Conservation (phyloP, 2,888 invertebrate genomes). For the Limenitis camilla region DNA sequence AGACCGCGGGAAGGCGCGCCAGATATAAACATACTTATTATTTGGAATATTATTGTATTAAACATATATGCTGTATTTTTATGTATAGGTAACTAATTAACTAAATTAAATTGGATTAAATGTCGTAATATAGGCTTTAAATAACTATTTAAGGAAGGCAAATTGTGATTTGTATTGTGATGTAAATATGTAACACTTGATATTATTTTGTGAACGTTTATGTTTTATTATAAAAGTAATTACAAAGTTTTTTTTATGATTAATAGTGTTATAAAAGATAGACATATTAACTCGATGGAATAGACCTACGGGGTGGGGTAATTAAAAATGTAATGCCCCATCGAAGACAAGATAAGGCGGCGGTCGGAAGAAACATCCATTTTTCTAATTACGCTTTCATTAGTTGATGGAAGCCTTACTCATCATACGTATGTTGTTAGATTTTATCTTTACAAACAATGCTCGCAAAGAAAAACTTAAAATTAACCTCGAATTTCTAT, state of each 20-base stretch:
- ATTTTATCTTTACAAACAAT: conserved; percentile 4
- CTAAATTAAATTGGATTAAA: too few species aligned
- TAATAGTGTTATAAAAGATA: conserved; percentile 11
- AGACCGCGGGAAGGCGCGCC: conserved; percentile 55
- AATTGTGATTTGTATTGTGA: too few species aligned
- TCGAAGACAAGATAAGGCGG: conserved; percentile 71
- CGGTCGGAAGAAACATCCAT: conserved; percentile 68
- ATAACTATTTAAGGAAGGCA: too few species aligned
- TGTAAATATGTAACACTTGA: too few species aligned
- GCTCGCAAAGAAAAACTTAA: not conserved
- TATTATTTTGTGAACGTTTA: too few species aligned
- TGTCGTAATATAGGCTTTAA: too few species aligned
- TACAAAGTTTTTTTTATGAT: not conserved
- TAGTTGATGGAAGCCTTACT: conserved; percentile 63
- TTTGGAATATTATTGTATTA: conserved; percentile 12
- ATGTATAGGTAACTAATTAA: too few species aligned
- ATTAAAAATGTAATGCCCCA: conserved; percentile 67
- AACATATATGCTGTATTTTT: conserved; percentile 10
- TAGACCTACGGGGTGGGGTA: conserved; percentile 37
- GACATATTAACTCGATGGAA: conserved; percentile 19
- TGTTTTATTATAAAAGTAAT: too few species aligned
- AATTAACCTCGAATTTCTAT: conserved; percentile 11
- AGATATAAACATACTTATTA: not conserved
- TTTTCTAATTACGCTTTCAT: conserved; percentile 71
- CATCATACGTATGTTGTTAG: conserved; percentile 22